Base-by-base conservation (phyloP, 2,113 vertebrate species). In the Burhinus oedicnemus region DNA sequence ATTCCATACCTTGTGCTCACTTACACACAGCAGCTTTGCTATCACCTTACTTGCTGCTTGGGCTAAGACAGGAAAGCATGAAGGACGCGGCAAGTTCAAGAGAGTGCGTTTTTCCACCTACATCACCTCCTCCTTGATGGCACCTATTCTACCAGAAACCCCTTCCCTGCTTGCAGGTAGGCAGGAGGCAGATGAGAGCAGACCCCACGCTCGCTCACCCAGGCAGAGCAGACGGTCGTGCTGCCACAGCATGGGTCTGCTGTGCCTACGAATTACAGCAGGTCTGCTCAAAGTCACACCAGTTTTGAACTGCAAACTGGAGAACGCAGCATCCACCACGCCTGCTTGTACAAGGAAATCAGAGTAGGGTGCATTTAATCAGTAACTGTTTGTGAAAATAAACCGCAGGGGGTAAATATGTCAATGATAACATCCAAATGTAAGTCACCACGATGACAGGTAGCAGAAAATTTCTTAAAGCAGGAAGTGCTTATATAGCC, bases 171-270 rank as follows among this genome's bases (percentile, higher is more conserved):
- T 12, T 8, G 44, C 15, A 32, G 77, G 42, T 2, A 34, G 40
- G 66, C 55, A 17, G 62, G 62, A 44, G 44, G 57, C 29, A 7
- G 64, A 7, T n/a, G 64, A 8, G 49, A 49, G 49, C 77, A 17
- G 32, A 5, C 1, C 47, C 47, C 27, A 2, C 0, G 13, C 40
- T 38, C 32, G 3, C 55, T 20, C 47, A 5, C 20, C 1, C 12
- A 19, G 55, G 44, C 25, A 10, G 60, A 32, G 78, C 40, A 52
- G 21, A 12, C 13, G 2, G 20, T n/a, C 2, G 47, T 12, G 47
- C 21, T 23, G 21, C 49, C 49, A 6, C 49, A 51, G 49, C 49
- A 25, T 23, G 21, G 49, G 49, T 23, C 49, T 49, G 25, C 42
- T 27, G 13, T 11, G 44, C 44, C 36, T 5, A 4, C 1, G 19